Evolutionary conservation across 1,140 invertebrate species (phyloP).

Genomic region (Eupristina koningsbergeri): DNA sequence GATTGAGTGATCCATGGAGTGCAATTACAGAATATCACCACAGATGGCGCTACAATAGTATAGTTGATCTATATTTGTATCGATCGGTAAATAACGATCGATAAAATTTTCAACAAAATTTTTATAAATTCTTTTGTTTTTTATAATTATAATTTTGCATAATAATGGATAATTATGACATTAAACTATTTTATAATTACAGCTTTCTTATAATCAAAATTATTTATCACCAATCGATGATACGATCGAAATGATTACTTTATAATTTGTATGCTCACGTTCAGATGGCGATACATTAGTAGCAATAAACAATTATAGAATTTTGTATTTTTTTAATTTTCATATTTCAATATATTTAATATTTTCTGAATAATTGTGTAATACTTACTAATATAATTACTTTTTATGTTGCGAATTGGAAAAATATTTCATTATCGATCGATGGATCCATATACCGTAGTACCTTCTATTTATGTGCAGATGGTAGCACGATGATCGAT

Average conservation of each 20-base stretch:
- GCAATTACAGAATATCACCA: too few species aligned
- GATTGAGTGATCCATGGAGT: too few species aligned
- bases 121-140: too few species aligned
- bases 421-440: constrained; percentile 25
- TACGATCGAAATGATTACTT: background rate
- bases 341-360: too few species aligned
- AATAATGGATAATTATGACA: too few species aligned
- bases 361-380: too few species aligned
- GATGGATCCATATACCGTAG: background rate
- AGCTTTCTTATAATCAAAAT: too few species aligned
- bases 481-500: background rate
- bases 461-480: background rate
- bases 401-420: background rate
- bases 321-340: too few species aligned
- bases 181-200: too few species aligned
- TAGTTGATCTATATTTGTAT: too few species aligned
- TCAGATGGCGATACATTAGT: background rate
- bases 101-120: background rate
- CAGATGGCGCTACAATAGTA: background rate
- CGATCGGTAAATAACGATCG: background rate
- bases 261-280: background rate
- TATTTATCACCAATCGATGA: constrained; percentile 10
- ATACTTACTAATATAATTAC: too few species aligned
- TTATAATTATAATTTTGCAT: too few species aligned
- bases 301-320: background rate